Percentiles rank a stretch among this genome's conserved stretches.
Evolutionary conservation across 2,888 invertebrate species (phyloP).

Genomic region (Cheiracanthium punctorium): DNA sequence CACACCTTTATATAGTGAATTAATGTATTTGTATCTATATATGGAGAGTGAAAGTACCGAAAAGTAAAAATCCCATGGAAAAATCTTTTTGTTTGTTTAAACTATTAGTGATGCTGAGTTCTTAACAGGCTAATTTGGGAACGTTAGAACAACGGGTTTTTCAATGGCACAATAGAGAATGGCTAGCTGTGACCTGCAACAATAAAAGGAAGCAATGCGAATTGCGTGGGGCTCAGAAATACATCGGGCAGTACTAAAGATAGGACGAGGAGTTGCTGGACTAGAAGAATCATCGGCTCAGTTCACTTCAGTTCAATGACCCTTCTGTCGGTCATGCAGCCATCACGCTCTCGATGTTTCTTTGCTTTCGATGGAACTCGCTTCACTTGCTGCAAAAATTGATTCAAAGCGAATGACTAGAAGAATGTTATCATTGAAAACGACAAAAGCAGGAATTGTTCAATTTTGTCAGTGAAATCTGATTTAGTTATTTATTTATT

Average conservation of each 20-base stretch:
- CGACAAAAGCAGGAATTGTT: too few relatives aligned
- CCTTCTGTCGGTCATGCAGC: constrained; percentile 19
- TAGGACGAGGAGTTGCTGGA: constrained; percentile 22
- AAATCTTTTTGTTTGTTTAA: too few relatives aligned
- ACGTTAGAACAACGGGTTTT: too few relatives aligned
- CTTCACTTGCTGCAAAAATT: neutral
- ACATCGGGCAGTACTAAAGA: constrained; percentile 31
- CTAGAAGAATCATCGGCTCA: constrained; percentile 7
- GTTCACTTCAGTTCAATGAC: constrained; percentile 27
- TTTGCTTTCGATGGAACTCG: neutral
- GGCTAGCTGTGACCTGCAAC: constrained; percentile 9
- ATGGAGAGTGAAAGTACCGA: too few relatives aligned
- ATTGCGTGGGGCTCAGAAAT: constrained; percentile 27
- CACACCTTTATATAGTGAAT: too few relatives aligned
- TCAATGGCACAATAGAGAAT: neutral
- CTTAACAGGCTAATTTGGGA: too few relatives aligned
- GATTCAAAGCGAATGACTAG: neutral
- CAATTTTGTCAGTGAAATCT: too few relatives aligned
- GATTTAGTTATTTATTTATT: too few relatives aligned
- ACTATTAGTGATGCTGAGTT: too few relatives aligned
- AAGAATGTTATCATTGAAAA: neutral
- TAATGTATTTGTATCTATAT: too few relatives aligned
- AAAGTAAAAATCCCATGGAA: too few relatives aligned
- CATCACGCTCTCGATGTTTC: neutral
- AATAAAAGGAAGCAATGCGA: neutral